A percentile compares a stretch with the other conserved stretches of the same genome.
Conservation (phyloP, 37 sponge, comb jelly and placozoan species). For the Bolinopsis microptera region DNA sequence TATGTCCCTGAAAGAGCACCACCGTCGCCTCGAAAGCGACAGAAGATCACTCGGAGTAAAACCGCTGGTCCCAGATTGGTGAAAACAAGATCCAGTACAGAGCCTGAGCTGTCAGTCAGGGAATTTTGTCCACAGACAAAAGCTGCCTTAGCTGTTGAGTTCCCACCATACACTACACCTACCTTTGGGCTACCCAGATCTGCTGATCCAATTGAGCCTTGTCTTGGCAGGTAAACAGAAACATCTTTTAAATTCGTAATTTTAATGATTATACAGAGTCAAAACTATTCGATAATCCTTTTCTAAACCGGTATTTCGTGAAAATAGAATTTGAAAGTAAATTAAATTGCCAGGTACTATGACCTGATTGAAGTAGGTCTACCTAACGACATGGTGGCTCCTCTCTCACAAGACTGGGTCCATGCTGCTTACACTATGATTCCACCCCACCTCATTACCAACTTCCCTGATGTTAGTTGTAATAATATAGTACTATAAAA, state of each 20-base stretch:
- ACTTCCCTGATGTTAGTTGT: slow-evolving; percentile 18
- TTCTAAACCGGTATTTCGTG: no score
- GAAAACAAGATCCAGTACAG: background rate
- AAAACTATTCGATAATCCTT: no score
- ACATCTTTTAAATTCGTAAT: no score
- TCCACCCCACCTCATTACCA: background rate
- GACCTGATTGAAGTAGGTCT: slow-evolving; percentile 6
- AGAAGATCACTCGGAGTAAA: background rate
- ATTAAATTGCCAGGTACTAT: slow-evolving; percentile 29
- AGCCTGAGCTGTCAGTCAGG: background rate
- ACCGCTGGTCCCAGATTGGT: background rate
- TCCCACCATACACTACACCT: slow-evolving; percentile 44
- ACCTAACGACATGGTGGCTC: slow-evolving; percentile 20
- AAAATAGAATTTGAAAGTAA: no score
- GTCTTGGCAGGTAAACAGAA: background rate
- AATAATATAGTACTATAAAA: background rate
- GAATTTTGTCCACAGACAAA: background rate
- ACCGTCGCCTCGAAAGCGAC: slow-evolving; percentile 20
- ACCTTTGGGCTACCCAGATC: slow-evolving; percentile 29
- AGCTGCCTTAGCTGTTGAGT: slow-evolving; percentile 21
- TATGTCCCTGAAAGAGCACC: slow-evolving; percentile 45
- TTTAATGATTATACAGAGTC: no score
- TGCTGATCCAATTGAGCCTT: slow-evolving; percentile 46
- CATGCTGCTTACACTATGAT: slow-evolving; percentile 15
- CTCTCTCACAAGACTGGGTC: slow-evolving; percentile 22